Evolutionary conservation across 2,113 vertebrate species (phyloP).

Genomic region (Trematocara marginatum): DNA sequence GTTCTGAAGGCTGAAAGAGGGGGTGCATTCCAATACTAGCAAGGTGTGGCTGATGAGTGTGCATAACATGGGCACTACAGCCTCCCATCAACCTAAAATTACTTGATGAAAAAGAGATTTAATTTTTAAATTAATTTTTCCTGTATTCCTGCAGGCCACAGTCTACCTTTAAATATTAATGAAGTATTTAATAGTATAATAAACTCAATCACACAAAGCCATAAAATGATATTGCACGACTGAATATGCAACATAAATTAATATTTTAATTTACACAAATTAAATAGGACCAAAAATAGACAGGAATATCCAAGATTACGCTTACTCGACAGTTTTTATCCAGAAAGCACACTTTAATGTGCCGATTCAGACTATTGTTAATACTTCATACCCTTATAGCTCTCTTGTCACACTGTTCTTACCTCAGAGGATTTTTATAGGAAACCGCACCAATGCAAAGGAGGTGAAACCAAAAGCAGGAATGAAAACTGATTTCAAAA

Average conservation of each 20-base stretch:
- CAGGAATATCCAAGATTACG: neutral
- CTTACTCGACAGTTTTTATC: neutral
- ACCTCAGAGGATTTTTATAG: conserved; percentile 4
- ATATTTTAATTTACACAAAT: neutral
- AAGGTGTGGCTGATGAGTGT: neutral
- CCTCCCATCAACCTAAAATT: neutral
- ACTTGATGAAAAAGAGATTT: neutral
- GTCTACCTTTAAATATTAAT: neutral
- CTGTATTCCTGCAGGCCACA: neutral
- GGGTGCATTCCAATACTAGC: neutral
- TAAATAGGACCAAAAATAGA: neutral
- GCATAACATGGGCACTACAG: neutral
- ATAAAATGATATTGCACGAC: neutral
- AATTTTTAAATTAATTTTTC: neutral
- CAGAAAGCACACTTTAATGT: neutral
- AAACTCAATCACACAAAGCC: neutral
- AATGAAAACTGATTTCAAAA: conserved; percentile 28
- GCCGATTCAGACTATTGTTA: neutral
- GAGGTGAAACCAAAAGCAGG: neutral
- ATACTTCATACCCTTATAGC: neutral
- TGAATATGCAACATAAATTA: neutral
- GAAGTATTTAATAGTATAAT: neutral
- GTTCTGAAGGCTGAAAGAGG: neutral
- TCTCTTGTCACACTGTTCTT: conserved; percentile 1
- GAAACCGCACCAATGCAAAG: neutral